These are phyloP conservation scores for Napeogenes inachia DNA, from an alignment of 2,888 invertebrate species.

Conservation along the genomic window DNA sequence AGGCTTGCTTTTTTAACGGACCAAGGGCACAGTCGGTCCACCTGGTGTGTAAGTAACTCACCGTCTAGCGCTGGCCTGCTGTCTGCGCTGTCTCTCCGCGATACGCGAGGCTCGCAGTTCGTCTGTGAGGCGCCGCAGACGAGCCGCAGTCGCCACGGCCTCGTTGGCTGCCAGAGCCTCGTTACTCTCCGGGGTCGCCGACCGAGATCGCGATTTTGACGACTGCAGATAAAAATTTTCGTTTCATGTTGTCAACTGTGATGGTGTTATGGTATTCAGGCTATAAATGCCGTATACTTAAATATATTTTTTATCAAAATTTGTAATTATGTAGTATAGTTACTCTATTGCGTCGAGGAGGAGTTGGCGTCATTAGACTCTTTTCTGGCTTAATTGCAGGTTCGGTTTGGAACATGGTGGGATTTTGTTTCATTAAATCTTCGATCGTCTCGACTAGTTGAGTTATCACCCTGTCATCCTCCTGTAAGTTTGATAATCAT, in stretches of 20 bases:
- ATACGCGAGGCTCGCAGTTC: constrained; percentile 78
- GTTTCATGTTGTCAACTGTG: not conserved
- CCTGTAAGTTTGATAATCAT: constrained; percentile 63
- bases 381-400: constrained; percentile 55
- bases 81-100: constrained; percentile 65
- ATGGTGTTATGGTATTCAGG: not conserved
- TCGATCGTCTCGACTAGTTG: constrained; percentile 87
- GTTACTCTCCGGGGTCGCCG: constrained; percentile 81
- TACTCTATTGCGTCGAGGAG: constrained; percentile 82
- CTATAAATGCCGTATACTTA: not conserved
- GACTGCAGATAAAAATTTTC: constrained; percentile 56
- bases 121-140: constrained; percentile 84
- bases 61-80: constrained; percentile 64
- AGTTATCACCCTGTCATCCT: constrained; percentile 85
- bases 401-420: constrained; percentile 77
- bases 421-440: constrained; percentile 86
- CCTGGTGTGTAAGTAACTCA: constrained; percentile 25
- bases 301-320: not conserved
- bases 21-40: no score
- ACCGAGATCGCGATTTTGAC: constrained; percentile 81
- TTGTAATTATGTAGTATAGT: constrained; percentile 20
- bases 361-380: constrained; percentile 81
- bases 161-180: constrained; percentile 50
- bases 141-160: constrained; percentile 72
- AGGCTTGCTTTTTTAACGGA: no score